These are phyloP conservation scores for Sciurus carolinensis DNA, from an alignment of 2,797 vertebrate genomes.

Conservation along the genomic window DNA sequence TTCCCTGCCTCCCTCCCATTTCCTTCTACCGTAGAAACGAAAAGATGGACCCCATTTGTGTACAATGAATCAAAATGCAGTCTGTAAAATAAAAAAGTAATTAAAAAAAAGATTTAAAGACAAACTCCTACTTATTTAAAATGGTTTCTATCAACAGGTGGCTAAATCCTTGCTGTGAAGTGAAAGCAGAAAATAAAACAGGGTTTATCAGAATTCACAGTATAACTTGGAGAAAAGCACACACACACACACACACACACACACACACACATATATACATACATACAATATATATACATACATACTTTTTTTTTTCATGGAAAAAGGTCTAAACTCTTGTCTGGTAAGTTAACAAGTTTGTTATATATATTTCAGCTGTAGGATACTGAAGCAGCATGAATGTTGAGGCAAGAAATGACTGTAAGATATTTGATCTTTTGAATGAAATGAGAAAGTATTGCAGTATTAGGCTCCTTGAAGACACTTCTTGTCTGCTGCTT, in stretches of 20 bases:
- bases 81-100: too few relatives aligned
- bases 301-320: not conserved
- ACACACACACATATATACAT: too few relatives aligned
- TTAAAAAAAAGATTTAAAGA: not conserved
- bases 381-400: not conserved
- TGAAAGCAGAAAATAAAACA: not conserved
- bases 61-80: too few relatives aligned
- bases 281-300: not conserved
- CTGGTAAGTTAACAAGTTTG: not conserved
- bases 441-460: not conserved
- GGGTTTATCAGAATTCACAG: not conserved
- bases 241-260: too few relatives aligned
- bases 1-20: too few relatives aligned
- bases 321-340: not conserved
- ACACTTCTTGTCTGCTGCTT: not conserved
- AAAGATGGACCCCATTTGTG: too few relatives aligned
- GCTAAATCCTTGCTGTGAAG: not conserved
- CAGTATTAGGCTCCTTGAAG: not conserved
- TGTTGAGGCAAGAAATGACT: not conserved
- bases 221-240: not conserved
- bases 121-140: not conserved
- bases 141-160: not conserved
- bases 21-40: too few relatives aligned
- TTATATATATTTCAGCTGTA: not conserved
- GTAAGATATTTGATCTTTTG: not conserved